Percentiles rank a stretch among this genome's conserved stretches.
These are phyloP conservation scores for Notoglanidium macrostoma DNA, from an alignment of 2,797 vertebrate genomes.

Conservation along the genomic window DNA sequence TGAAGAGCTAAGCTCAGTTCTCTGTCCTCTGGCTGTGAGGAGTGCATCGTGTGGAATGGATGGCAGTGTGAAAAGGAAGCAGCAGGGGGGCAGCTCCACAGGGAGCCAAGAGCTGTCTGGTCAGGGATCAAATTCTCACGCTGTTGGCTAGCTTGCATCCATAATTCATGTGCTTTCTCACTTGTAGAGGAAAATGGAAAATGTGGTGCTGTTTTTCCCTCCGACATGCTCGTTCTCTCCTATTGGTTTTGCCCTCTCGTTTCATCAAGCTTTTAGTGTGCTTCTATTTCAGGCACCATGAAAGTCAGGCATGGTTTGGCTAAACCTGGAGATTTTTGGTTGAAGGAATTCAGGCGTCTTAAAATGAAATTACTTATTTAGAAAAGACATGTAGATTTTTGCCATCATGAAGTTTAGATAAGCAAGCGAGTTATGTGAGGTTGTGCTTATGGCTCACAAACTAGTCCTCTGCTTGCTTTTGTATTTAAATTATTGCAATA, in stretches of 20 bases:
- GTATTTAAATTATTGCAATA: not conserved
- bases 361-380: not conserved
- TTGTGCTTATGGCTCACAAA: not conserved
- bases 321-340: constrained; percentile 33
- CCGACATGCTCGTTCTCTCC: constrained; percentile 29
- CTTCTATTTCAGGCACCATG: constrained; percentile 38
- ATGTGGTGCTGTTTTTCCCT: constrained; percentile 54
- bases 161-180: constrained; percentile 63
- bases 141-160: constrained; percentile 58
- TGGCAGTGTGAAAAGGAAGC: constrained; percentile 54
- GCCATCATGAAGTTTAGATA: not conserved
- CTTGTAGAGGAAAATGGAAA: constrained; percentile 60
- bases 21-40: constrained; percentile 40
- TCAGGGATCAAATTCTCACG: constrained; percentile 63
- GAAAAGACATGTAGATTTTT: not conserved
- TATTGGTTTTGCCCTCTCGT: constrained; percentile 51
- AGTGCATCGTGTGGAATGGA: constrained; percentile 49
- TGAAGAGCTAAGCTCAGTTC: constrained; percentile 11
- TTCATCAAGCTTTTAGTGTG: constrained; percentile 34
- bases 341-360: constrained; percentile 30
- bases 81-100: constrained; percentile 49
- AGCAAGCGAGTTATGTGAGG: not conserved
- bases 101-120: constrained; percentile 62
- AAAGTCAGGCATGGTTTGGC: constrained; percentile 38
- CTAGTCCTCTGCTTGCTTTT: not conserved